A percentile compares a stretch with the other conserved stretches of the same genome.
Evolutionary conservation across 1,140 invertebrate genomes (phyloP).

Genomic region (Globodera ellingtonae): DNA sequence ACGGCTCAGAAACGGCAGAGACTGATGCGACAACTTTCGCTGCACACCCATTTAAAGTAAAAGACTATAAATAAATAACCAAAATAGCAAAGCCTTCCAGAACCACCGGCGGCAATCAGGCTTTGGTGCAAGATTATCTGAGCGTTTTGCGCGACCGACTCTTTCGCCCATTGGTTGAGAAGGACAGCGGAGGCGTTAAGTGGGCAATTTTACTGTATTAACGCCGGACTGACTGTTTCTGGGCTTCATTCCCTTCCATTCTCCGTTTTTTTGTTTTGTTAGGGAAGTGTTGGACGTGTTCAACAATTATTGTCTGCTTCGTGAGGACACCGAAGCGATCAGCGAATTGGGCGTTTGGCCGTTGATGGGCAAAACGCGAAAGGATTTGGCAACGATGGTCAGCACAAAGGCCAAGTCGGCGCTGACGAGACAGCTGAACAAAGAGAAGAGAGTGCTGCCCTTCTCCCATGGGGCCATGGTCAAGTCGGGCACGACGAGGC

Average conservation of each 20-base stretch:
- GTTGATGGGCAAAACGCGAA: conserved; percentile 74
- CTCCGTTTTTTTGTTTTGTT: conserved; percentile 65
- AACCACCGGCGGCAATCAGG: conserved; percentile 48
- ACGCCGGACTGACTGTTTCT: too few species aligned
- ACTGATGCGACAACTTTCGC: conserved; percentile 79
- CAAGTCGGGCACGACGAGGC: conserved; percentile 25
- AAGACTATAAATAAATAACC: neutral
- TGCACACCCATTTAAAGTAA: conserved; percentile 79
- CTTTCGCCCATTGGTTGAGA: conserved; percentile 71
- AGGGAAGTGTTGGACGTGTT: conserved; percentile 76
- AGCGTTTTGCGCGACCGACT: conserved; percentile 49
- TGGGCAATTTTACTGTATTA: conserved; percentile 24
- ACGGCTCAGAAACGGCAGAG: conserved; percentile 78
- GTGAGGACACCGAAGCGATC: conserved; percentile 87
- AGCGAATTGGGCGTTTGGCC: conserved; percentile 84
- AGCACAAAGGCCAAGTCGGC: conserved; percentile 79
- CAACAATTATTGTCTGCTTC: conserved; percentile 78
- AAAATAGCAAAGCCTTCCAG: conserved; percentile 36
- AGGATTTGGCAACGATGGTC: conserved; percentile 78
- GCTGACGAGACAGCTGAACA: conserved; percentile 88
- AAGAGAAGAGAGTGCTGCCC: conserved; percentile 75
- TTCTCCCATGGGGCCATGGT: conserved; percentile 67
- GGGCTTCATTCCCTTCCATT: too few species aligned
- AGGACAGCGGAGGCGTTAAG: conserved; percentile 73
- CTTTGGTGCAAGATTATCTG: conserved; percentile 53